Percentiles rank a stretch among this genome's conserved stretches.
Evolutionary conservation across 2,113 vertebrate species (phyloP).

Genomic region (Phaetusa simplex): DNA sequence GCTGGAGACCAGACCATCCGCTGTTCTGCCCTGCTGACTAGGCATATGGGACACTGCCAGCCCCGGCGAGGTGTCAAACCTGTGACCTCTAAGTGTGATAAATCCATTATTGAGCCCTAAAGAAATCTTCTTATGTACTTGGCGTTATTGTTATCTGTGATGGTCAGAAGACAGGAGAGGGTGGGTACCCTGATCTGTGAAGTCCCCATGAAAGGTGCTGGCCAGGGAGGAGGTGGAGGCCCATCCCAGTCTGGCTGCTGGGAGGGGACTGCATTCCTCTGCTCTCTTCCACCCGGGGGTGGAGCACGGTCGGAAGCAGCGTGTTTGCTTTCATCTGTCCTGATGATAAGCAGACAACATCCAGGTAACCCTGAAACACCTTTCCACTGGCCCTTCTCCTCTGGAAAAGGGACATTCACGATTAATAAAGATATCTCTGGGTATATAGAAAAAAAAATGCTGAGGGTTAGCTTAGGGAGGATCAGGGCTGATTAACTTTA

Average conservation of each 20-base stretch:
- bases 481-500: not conserved
- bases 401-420: not conserved
- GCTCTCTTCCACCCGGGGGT: conserved; percentile 17
- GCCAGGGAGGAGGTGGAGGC: not conserved
- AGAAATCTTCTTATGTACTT: not conserved
- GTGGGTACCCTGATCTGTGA: not conserved
- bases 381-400: not conserved
- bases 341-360: not conserved
- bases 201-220: not conserved
- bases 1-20: accelerated
- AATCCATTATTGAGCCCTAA: not conserved
- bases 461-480: not conserved
- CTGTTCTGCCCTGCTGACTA: accelerated
- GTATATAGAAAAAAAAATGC: not conserved
- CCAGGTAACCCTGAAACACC: not conserved
- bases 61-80: not conserved
- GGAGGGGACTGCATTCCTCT: not conserved
- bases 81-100: not conserved
- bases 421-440: not conserved
- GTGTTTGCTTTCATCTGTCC: not conserved
- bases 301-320: not conserved
- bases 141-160: not conserved
- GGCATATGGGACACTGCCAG: not conserved
- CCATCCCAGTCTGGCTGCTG: not conserved
- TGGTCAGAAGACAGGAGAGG: not conserved